Percentiles rank a stretch among this genome's conserved stretches.
Conservation (phyloP, 2,888 invertebrate genomes). For the Eristalis tenax region DNA sequence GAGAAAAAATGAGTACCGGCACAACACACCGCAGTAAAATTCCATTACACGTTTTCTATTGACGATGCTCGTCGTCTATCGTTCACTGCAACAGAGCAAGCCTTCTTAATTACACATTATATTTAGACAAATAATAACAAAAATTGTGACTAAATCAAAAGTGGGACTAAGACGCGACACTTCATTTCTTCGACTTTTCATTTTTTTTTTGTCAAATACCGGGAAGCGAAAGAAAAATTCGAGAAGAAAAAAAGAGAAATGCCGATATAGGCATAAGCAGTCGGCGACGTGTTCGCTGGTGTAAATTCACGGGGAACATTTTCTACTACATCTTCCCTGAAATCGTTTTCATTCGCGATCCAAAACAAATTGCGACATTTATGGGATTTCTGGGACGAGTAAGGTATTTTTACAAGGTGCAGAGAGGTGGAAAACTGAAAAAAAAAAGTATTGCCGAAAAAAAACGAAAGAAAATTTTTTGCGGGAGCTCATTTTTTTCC, state of each 20-base stretch:
- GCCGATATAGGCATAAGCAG: constrained; percentile 48
- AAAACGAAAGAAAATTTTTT: constrained; percentile 28
- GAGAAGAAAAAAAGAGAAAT: constrained; percentile 43
- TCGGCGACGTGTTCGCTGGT: constrained; percentile 57
- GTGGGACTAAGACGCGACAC: constrained; percentile 48
- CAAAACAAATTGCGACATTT: constrained; percentile 33
- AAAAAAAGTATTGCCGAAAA: constrained; percentile 22
- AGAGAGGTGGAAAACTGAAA: constrained; percentile 23
- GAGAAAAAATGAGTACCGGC: constrained; percentile 54
- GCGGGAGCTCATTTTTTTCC: constrained; percentile 53
- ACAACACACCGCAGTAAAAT: constrained; percentile 61
- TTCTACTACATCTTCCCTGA: constrained; percentile 5
- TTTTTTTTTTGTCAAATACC: constrained; percentile 49
- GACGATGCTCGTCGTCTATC: constrained; percentile 12
- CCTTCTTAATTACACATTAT: constrained; percentile 42
- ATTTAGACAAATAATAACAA: constrained; percentile 54
- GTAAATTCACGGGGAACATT: constrained; percentile 3
- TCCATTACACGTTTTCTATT: constrained; percentile 65
- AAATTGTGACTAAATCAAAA: constrained; percentile 15
- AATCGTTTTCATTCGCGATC: constrained; percentile 9
- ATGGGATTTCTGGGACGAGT: constrained; percentile 20
- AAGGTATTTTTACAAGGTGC: constrained; percentile 29
- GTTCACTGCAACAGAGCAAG: constrained; percentile 9
- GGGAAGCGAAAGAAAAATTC: constrained; percentile 47
- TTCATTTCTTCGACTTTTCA: background rate